These are phyloP conservation scores for Ia io DNA, from an alignment of 2,113 vertebrate species.

Conservation along the genomic window DNA sequence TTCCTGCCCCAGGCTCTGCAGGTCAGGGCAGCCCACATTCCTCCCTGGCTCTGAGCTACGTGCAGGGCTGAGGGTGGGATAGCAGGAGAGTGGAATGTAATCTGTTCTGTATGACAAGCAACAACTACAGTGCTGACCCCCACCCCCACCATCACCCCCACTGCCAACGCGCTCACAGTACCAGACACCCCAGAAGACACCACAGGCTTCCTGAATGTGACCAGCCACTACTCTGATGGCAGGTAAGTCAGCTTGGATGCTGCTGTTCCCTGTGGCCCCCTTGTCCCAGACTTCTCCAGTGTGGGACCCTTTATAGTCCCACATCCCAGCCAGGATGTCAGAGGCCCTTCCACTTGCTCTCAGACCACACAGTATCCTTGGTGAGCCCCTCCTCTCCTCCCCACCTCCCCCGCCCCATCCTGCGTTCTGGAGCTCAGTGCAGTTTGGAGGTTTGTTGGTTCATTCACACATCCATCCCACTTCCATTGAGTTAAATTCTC, in stretches of 20 bases:
- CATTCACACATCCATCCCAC: not conserved
- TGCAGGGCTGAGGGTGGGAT: fast-evolving
- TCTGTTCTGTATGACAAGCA: constrained; percentile 31
- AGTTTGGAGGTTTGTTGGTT: not conserved
- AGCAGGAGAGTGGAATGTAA: not conserved
- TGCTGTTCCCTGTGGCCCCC: not conserved
- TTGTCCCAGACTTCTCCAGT: not conserved
- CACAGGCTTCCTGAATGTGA: fast-evolving
- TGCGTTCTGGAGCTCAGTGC: not conserved
- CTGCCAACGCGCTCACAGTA: not conserved
- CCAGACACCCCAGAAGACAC: fast-evolving
- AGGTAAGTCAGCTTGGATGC: constrained; percentile 22
- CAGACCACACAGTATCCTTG: not conserved
- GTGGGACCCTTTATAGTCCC: not conserved
- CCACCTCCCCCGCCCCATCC: not conserved
- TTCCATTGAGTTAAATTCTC: not conserved
- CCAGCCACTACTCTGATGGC: fast-evolving
- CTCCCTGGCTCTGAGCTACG: not conserved
- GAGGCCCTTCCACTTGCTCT: not conserved
- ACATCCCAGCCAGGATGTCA: not conserved
- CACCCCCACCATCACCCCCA: not conserved
- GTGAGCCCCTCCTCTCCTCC: not conserved
- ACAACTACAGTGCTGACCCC: not conserved
- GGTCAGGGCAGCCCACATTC: not conserved
- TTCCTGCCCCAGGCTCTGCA: not conserved